Conservation (phyloP, 2,888 invertebrate species). For the Erpobdella octoculata region DNA sequence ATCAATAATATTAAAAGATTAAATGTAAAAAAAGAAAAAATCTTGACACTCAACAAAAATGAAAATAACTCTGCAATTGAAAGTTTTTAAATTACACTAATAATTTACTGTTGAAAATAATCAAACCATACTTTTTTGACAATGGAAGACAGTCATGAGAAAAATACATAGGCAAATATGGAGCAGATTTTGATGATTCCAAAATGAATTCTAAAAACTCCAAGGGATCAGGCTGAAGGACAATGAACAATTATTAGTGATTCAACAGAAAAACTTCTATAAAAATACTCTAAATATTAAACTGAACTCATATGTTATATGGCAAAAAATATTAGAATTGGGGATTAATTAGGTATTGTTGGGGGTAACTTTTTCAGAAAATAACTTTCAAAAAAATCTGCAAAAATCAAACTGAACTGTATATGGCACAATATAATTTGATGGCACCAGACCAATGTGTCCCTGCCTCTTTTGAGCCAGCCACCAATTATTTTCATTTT, state of each 20-base stretch:
- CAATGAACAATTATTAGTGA: neutral
- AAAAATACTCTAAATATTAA: neutral
- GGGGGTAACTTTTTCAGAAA: neutral
- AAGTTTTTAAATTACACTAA: neutral
- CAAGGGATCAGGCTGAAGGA: conserved; percentile 7
- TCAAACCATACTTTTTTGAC: conserved; percentile 4
- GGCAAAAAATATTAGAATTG: neutral
- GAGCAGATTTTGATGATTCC: neutral
- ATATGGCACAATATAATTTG: conserved; percentile 36
- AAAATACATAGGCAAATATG: conserved; percentile 1
- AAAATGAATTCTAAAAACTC: conserved; percentile 13
- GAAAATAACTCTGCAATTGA: neutral
- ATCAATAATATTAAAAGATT: neutral
- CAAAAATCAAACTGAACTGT: neutral
- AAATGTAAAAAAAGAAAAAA: neutral
- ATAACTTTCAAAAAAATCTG: neutral
- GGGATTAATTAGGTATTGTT: neutral
- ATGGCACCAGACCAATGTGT: conserved; percentile 36
- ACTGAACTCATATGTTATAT: neutral
- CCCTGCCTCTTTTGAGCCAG: conserved; percentile 35
- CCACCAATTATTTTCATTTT: conserved; percentile 36
- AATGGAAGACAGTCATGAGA: conserved; percentile 16
- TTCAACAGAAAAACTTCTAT: neutral
- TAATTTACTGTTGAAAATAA: no score
- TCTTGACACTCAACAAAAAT: conserved; percentile 2